A percentile compares a stretch with the other conserved stretches of the same genome.
These are phyloP conservation scores for Tyrophagus putrescentiae DNA, from an alignment of 1,140 invertebrate genomes.

Conservation along the genomic window DNA sequence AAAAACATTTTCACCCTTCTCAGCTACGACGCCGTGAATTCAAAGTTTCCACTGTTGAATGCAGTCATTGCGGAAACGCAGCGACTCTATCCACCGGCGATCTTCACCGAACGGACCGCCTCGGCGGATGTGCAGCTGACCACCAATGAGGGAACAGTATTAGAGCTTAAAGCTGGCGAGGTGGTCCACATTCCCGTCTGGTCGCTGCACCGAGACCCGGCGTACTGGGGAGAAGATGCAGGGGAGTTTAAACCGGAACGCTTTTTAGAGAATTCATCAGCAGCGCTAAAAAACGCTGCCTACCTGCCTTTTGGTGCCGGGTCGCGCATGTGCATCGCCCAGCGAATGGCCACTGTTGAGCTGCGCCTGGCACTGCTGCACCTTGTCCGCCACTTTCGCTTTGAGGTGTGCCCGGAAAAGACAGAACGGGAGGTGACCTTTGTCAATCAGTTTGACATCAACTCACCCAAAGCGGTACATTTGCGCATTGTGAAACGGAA, in stretches of 20 bases:
- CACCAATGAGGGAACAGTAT: background rate
- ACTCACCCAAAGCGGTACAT: too few relatives aligned
- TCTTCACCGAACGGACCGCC: slow-evolving; percentile 36
- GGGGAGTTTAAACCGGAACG: slow-evolving; percentile 25
- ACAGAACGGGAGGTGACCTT: too few relatives aligned
- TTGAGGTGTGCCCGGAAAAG: too few relatives aligned
- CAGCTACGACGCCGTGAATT: slow-evolving; percentile 28
- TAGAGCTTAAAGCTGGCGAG: slow-evolving; percentile 23
- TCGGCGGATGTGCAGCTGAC: background rate
- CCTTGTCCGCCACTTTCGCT: too few relatives aligned
- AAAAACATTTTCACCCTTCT: slow-evolving; percentile 1
- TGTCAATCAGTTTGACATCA: too few relatives aligned
- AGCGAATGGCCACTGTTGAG: too few relatives aligned
- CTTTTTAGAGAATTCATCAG: too few relatives aligned
- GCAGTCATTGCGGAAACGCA: slow-evolving; percentile 34
- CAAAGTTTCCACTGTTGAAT: slow-evolving; percentile 33
- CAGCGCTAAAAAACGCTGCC: too few relatives aligned
- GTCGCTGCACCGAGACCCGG: slow-evolving; percentile 25
- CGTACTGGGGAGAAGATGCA: slow-evolving; percentile 26
- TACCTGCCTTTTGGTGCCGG: too few relatives aligned
- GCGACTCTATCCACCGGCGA: slow-evolving; percentile 33
- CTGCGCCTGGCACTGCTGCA: too few relatives aligned
- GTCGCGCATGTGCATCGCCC: too few relatives aligned
- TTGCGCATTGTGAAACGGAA: too few relatives aligned
- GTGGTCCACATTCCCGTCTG: slow-evolving; percentile 26